Base-by-base conservation (phyloP, 2,113 vertebrate species). In the Zeus faber region DNA sequence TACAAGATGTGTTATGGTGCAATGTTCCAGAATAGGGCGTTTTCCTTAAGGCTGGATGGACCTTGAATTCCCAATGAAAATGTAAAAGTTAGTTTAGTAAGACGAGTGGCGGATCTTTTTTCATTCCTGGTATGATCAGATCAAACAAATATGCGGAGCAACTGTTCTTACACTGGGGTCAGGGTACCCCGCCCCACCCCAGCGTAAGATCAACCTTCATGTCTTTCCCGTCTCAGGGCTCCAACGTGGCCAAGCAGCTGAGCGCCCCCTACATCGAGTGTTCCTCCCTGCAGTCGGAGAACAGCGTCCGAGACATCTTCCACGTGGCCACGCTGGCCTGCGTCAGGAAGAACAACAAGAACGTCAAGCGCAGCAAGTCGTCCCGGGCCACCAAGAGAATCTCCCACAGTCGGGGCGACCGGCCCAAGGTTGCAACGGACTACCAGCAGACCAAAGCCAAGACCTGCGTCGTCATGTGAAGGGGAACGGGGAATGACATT, bases 251-350 rank as follows among this genome's bases (percentile, higher is more conserved):
- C 73, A 93, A 94, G 56, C 93, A 94, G 86, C 92, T 95, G 10
- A 92, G 90, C 58, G 92, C 93, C 31, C 93, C 94, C 29, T 96
- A 96, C 33, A 94, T 94, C 0, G 94, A 96, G 58, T 96, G 94
- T 72, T 96, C 94, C 10, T 91, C 94, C 18, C 68, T 94, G 51
- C 93, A 95, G 85, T 96, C 94, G 0, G 93, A 96, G 75, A 95
- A 93, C 77, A 95, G 94, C 0, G 92, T 96, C 70, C 91, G 92
- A 72, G 94, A 96, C 92, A 95, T 96, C 88, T 96, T 96, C 50
- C 93, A 94, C 1, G 91, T 96, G 20, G 93, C 94, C 68, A 94
- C 94, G 5, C 85, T 96, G 88, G 93, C 94, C 0, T 94, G 93
- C 54, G 91, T 96, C 66, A 95, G 91, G 76, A 93, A 94, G 85